A percentile compares a stretch with the other conserved stretches of the same genome.
These are phyloP conservation scores for Misgurnus mizolepis DNA, from an alignment of 2,113 vertebrate species.

Conservation along the genomic window DNA sequence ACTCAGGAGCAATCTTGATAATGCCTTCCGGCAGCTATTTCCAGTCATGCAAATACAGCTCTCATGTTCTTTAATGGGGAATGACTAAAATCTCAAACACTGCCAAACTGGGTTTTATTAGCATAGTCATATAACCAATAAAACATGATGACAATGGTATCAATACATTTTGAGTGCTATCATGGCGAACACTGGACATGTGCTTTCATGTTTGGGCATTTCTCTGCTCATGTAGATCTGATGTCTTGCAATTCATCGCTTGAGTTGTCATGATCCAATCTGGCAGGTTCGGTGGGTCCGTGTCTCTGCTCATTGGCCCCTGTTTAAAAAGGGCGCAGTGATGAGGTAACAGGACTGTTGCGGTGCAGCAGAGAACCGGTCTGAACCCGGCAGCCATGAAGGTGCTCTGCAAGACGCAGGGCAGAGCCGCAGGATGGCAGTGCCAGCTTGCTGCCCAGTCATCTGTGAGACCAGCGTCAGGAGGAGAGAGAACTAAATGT, in stretches of 20 bases:
- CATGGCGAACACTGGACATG: not conserved
- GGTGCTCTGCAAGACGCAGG: conserved; percentile 13
- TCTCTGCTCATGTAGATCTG: not conserved
- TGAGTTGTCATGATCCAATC: not conserved
- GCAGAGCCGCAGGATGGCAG: conserved; percentile 19
- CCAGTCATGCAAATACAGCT: too few species aligned
- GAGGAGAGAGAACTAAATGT: conserved; percentile 5
- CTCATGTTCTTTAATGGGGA: too few species aligned
- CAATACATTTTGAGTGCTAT: too few species aligned
- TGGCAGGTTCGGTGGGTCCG: not conserved
- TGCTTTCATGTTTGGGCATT: not conserved
- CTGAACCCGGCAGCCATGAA: conserved; percentile 10
- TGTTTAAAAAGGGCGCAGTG: not conserved
- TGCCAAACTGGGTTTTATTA: too few species aligned
- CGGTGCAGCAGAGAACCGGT: conserved; percentile 17
- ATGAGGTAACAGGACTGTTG: conserved; percentile 18
- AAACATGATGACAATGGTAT: too few species aligned
- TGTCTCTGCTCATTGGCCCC: conserved; percentile 3
- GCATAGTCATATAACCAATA: too few species aligned
- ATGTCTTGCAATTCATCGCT: not conserved
- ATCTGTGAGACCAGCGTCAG: conserved; percentile 7
- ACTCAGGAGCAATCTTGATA: too few species aligned
- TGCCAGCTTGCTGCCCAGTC: conserved; percentile 25
- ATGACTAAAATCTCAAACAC: too few species aligned
- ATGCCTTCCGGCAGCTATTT: too few species aligned